Evolutionary conservation across 2,113 vertebrate genomes (phyloP).

Genomic region (Ranitomeya variabilis): DNA sequence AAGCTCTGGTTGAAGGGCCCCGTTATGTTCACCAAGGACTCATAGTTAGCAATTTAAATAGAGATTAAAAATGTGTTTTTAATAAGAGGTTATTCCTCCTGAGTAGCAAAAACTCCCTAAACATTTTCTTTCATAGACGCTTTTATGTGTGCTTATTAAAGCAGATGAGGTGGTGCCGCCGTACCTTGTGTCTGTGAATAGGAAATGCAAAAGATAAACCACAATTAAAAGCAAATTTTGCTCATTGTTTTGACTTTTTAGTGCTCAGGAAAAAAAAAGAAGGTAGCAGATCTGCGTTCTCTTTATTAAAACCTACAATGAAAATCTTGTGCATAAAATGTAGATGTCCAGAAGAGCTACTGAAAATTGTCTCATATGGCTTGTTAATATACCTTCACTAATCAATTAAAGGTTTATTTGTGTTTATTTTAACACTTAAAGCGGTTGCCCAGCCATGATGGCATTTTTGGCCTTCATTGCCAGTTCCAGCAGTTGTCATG

Average conservation of each 20-base stretch:
- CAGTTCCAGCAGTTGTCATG: too few relatives aligned
- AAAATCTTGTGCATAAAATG: background rate
- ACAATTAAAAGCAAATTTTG: conserved; percentile 6
- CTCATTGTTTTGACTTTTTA: background rate
- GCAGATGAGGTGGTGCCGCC: conserved; percentile 18
- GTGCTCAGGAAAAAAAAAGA: background rate
- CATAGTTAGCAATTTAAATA: conserved; percentile 56
- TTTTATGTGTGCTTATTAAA: conserved; percentile 49
- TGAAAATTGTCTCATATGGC: background rate
- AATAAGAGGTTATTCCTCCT: conserved; percentile 53
- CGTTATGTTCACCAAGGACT: conserved; percentile 54
- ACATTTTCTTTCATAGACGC: conserved; percentile 48
- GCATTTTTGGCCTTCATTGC: too few relatives aligned
- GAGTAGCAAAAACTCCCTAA: conserved; percentile 45
- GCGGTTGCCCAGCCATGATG: too few relatives aligned
- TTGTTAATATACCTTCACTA: background rate
- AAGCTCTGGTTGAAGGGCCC: conserved; percentile 42
- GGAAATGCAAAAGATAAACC: conserved; percentile 9
- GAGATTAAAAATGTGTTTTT: conserved; percentile 54
- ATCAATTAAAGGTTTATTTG: too few relatives aligned
- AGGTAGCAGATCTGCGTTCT: background rate
- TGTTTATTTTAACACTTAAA: too few relatives aligned
- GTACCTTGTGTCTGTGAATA: conserved; percentile 12
- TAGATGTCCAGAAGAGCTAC: background rate
- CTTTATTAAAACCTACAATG: background rate